These are phyloP conservation scores for Disparrhopalites patrizii DNA, from an alignment of 2,888 invertebrate species.

Conservation along the genomic window DNA sequence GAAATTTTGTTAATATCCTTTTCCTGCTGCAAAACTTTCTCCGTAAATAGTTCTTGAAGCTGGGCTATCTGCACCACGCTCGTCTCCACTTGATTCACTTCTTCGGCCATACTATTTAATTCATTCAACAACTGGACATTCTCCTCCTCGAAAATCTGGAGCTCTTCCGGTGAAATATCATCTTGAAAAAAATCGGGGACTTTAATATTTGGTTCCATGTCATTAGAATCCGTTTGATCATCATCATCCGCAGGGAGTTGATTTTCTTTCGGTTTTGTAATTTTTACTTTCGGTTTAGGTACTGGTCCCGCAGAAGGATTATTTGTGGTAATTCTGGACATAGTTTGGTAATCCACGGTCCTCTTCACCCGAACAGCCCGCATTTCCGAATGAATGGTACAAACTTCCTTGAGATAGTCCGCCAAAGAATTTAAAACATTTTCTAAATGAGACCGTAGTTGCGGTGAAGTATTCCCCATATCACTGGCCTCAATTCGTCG, in stretches of 20 bases:
- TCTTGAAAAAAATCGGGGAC: slow-evolving; percentile 54
- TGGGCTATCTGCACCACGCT: slow-evolving; percentile 95
- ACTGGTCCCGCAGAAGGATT: neutral
- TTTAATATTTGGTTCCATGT: neutral
- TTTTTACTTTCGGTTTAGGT: neutral
- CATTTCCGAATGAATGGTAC: slow-evolving; percentile 81
- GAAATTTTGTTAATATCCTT: slow-evolving; percentile 87
- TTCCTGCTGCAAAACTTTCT: slow-evolving; percentile 90
- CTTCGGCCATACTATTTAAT: slow-evolving; percentile 80
- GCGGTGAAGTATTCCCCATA: slow-evolving; percentile 57
- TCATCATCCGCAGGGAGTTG: neutral
- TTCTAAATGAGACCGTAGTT: slow-evolving; percentile 72
- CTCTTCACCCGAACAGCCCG: slow-evolving; percentile 81
- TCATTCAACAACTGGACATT: slow-evolving; percentile 82
- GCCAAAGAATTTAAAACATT: slow-evolving; percentile 71
- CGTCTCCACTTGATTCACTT: slow-evolving; percentile 82
- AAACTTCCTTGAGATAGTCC: slow-evolving; percentile 76
- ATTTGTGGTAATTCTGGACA: slow-evolving; percentile 61
- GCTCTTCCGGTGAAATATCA: slow-evolving; percentile 74
- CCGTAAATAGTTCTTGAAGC: slow-evolving; percentile 91
- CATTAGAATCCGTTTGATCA: neutral
- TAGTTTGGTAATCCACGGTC: slow-evolving; percentile 74
- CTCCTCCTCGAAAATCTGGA: slow-evolving; percentile 81
- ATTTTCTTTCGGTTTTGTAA: neutral
- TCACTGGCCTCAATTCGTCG: slow-evolving; percentile 56